A percentile compares a stretch with the other conserved stretches of the same genome.
phyloP scores from a whole-genome alignment of 2,888 invertebrate genomes.

The Morpho achilles region DNA sequence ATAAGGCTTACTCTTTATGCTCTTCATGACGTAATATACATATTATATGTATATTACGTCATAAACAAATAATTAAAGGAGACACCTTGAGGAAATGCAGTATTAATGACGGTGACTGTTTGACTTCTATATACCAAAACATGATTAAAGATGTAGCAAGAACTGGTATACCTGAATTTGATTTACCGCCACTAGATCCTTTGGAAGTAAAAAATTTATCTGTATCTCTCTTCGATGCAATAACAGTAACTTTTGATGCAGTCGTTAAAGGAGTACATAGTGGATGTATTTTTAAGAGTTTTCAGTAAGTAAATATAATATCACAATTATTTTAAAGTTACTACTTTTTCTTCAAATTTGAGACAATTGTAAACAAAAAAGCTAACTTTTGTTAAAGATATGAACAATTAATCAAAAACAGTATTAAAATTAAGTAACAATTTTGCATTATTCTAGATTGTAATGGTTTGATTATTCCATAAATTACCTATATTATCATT shows the following conservation, averaged over 20 bases:
- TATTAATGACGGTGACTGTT: constrained; percentile 38
- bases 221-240: constrained; percentile 12
- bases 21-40: no score
- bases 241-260: constrained; percentile 17
- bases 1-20: no score
- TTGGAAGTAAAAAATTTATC: constrained; percentile 12
- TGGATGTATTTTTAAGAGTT: constrained; percentile 13
- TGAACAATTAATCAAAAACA: no score
- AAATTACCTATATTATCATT: no score
- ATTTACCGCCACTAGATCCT: constrained; percentile 44
- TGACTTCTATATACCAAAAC: constrained; percentile 32
- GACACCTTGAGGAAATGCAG: constrained; percentile 41
- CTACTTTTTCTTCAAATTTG: no score
- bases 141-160: constrained; percentile 34
- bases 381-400: no score
- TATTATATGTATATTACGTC: no score
- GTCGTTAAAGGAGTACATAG: constrained; percentile 11
- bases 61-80: constrained; percentile 32
- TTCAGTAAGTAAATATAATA: constrained; percentile 15
- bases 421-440: no score
- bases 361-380: no score
- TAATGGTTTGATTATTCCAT: no score
- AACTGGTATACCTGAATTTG: constrained; percentile 37
- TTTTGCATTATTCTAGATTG: no score
- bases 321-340: no score